Evolutionary conservation across 2,888 invertebrate genomes (phyloP).

Genomic region (Drosophila anomalata): DNA sequence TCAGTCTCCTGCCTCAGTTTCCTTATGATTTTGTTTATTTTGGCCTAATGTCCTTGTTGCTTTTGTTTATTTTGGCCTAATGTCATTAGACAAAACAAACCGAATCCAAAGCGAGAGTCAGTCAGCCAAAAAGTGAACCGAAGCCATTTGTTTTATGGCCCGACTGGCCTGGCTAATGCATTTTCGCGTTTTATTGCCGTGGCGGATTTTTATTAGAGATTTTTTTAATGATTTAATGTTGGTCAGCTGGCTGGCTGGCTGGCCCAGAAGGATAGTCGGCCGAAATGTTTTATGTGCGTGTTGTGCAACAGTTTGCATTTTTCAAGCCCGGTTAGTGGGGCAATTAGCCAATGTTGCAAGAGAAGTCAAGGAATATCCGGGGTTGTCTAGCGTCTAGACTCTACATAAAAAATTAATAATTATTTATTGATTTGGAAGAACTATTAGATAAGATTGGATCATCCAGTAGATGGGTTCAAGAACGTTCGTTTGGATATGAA

Average conservation of each 20-base stretch:
- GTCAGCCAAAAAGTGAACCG: slow-evolving; percentile 41
- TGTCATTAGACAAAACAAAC: slow-evolving; percentile 55
- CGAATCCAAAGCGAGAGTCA: slow-evolving; percentile 2
- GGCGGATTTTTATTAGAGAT: slow-evolving; percentile 31
- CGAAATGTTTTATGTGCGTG: slow-evolving; percentile 55
- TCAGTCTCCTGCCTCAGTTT: slow-evolving; percentile 28
- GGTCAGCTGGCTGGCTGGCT: slow-evolving; percentile 26
- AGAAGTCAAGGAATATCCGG: too few species aligned
- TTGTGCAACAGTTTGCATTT: slow-evolving; percentile 60
- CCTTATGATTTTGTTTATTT: slow-evolving; percentile 45
- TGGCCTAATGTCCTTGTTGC: slow-evolving; percentile 57
- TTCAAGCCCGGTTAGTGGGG: slow-evolving; percentile 4
- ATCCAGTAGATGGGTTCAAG: slow-evolving; percentile 63
- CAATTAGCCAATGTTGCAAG: slow-evolving; percentile 23
- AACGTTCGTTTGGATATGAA: slow-evolving; percentile 75
- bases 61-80: slow-evolving; percentile 62
- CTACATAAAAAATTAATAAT: too few species aligned
- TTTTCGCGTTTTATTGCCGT: slow-evolving; percentile 58
- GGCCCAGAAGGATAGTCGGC: slow-evolving; percentile 52
- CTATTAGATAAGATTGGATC: not conserved
- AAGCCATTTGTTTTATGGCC: slow-evolving; percentile 54
- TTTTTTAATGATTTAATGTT: slow-evolving; percentile 59
- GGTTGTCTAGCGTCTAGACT: too few species aligned
- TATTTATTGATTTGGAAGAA: too few species aligned
- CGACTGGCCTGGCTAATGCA: slow-evolving; percentile 54